Evolutionary conservation across 2,888 invertebrate genomes (phyloP).

Genomic region (Flexamia atlantica): DNA sequence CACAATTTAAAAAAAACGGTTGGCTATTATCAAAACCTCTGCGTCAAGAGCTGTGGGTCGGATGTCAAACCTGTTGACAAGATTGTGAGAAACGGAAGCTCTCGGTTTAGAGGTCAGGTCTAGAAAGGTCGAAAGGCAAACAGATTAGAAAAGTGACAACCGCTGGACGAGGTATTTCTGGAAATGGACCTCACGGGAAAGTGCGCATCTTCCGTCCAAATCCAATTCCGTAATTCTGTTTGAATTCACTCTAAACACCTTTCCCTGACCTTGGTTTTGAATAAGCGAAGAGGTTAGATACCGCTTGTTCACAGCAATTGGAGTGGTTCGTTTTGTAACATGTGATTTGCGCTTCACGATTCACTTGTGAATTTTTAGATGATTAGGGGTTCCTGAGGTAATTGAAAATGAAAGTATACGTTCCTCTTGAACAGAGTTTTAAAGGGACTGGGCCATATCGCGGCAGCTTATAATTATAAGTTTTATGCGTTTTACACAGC

Average conservation of each 20-base stretch:
- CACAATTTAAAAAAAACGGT: no score
- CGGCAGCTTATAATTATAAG: no score
- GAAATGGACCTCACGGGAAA: not conserved
- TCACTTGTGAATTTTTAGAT: not conserved
- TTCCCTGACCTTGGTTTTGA: constrained; percentile 15
- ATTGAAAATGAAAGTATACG: no score
- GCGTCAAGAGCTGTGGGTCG: no score
- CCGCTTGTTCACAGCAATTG: not conserved
- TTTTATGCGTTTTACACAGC: no score
- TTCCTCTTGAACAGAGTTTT: no score
- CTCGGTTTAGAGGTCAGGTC: not conserved
- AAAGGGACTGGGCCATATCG: no score
- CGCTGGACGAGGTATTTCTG: constrained; percentile 4
- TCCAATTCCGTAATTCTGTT: constrained; percentile 29
- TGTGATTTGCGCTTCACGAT: not conserved
- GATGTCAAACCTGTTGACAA: no score
- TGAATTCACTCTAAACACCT: constrained; percentile 15
- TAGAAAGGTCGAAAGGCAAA: not conserved
- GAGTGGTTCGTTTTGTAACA: not conserved
- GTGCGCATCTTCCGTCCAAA: not conserved
- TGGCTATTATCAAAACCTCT: no score
- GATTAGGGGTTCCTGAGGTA: no score
- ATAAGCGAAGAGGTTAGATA: not conserved
- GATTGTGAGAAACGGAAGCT: not conserved
- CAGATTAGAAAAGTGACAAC: not conserved